Evolutionary conservation across 2,888 invertebrate genomes (phyloP), one percentile per base, ranked within the genome.

Genomic region (Euzophera pinguis): DNA sequence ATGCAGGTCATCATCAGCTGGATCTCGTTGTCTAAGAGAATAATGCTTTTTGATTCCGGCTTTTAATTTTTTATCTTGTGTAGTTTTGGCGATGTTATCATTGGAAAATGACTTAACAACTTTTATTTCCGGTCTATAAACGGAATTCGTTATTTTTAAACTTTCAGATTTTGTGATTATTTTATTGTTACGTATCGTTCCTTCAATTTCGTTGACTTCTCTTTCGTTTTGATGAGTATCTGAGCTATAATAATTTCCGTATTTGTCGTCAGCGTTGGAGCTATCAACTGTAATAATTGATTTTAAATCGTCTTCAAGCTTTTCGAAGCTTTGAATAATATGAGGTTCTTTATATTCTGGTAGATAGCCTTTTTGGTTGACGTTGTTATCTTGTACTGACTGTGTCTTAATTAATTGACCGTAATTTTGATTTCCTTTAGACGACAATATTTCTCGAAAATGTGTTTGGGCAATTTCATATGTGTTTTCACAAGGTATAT

Each of bases 131-230:
- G 86, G 78, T 59, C 67, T 78, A 49, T 81, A 75, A 38, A 67
- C 61, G 13, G 71, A 69, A 47, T 77, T 77, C 38, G 71, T 64
- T 51, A 84, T 72, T 66, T 79, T 84, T 37, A 86, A 70, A 65
- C 85, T 88, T 67, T 88, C 89, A 4, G 87, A 82, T 71, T 90
- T 90, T 2, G 84, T 82, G 27, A 90, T 83, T 22, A 89, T 57
- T 76, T 90, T 90, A 53, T 88, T 90, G 58, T 89, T 89, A 60
- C 90, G 65, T 58, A 90, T 90, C 8, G 90, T 90, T 54, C 89
- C 89, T 75, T 90, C 90, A 58, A 90, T 90, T 77, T 90, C 90
- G 71, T 90, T 90, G 56, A 90, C 77, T 75, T 90, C 90, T 60
- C 89, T 78, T 75, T 90, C 89, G 78, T 89, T 90, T 71, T 90